These are phyloP conservation scores for Tragopan temminckii DNA, from an alignment of 2,797 vertebrate genomes.

Conservation along the genomic window DNA sequence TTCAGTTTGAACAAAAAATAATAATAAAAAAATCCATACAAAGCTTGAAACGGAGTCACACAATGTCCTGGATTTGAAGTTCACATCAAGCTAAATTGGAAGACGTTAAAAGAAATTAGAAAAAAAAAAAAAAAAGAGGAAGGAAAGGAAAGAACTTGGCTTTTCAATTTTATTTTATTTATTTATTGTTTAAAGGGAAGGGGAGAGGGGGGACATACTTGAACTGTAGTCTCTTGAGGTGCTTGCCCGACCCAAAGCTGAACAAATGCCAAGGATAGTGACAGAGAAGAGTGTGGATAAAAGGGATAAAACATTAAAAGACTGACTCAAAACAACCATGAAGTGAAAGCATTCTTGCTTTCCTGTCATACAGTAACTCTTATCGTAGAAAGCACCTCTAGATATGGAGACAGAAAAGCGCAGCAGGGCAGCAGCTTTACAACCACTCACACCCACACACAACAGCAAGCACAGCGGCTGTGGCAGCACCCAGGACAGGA, in stretches of 20 bases:
- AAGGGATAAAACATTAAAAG: slow-evolving; percentile 68
- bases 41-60: neutral
- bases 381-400: slow-evolving; percentile 26
- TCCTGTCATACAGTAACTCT: slow-evolving; percentile 54
- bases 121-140: too few relatives aligned
- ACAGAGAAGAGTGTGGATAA: slow-evolving; percentile 59
- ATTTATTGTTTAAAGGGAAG: neutral
- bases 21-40: neutral
- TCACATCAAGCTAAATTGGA: neutral
- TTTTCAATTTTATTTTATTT: neutral
- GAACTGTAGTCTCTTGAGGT: slow-evolving; percentile 28
- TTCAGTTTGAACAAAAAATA: rapidly evolving
- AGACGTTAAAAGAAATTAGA: neutral
- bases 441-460: neutral
- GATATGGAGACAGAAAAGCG: slow-evolving; percentile 32
- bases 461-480: neutral
- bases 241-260: slow-evolving; percentile 42
- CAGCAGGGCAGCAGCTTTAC: slow-evolving; percentile 24
- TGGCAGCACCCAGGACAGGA: slow-evolving; percentile 7
- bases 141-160: neutral
- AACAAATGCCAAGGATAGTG: slow-evolving; percentile 56
- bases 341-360: slow-evolving; percentile 64
- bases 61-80: neutral
- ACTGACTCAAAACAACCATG: slow-evolving; percentile 64
- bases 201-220: neutral